phyloP scores from a whole-genome alignment of 2,113 vertebrate species.

The Tetraodon nigroviridis region DNA sequence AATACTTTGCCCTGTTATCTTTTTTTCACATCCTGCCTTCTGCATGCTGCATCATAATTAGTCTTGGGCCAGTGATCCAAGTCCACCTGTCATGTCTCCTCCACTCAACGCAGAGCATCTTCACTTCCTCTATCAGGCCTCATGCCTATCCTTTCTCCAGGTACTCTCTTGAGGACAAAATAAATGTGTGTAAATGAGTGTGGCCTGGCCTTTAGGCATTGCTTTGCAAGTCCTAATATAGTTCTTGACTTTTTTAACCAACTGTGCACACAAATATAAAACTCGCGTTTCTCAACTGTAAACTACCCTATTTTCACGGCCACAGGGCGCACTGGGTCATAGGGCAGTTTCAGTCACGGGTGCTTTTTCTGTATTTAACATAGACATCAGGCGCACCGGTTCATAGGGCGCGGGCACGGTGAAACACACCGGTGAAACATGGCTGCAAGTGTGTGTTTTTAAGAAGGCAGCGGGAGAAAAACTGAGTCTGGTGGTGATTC shows the following conservation, averaged over 20 bases:
- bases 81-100: conserved; percentile 73
- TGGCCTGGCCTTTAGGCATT: no score
- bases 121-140: conserved; percentile 76
- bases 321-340: no score
- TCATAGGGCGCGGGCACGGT: no score
- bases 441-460: no score
- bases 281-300: neutral
- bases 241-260: conserved; percentile 2
- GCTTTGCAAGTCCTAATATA: neutral
- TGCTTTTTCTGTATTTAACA: no score
- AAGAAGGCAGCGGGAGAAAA: no score
- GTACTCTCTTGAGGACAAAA: conserved; percentile 43
- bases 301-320: no score
- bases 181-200: neutral
- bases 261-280: no score
- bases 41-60: conserved; percentile 71
- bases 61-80: conserved; percentile 70
- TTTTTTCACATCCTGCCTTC: conserved; percentile 13
- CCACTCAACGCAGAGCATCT: conserved; percentile 76
- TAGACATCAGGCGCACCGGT: no score
- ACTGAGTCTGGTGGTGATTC: no score
- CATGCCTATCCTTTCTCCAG: conserved; percentile 65
- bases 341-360: no score
- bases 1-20: conserved; percentile 2
- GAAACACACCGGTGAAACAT: no score